Base-by-base conservation (phyloP, 2,113 vertebrate genomes). In the Lampris megalopsis region DNA sequence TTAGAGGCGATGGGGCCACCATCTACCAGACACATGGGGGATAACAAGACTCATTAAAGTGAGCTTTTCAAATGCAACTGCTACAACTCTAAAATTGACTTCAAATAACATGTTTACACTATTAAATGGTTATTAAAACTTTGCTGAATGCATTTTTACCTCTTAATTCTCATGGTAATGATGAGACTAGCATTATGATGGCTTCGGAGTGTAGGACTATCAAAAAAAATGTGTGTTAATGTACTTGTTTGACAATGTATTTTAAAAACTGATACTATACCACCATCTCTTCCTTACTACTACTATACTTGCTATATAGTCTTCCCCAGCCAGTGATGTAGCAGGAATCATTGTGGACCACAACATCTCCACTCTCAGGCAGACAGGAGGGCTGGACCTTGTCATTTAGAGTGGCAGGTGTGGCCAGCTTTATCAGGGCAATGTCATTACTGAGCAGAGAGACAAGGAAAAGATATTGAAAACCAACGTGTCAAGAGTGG, bases 251-350 rank as follows among this genome's bases (percentile, higher is more conserved):
- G 43, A 45, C 4, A 4, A 7, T 45, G 43, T 45, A 45, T 7
- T 24, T 24, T 24, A 24, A 24, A 24, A 24, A 24, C 24, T 24
- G 24, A 45, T 45, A 7, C 43, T 5, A 4, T 45, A 45, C 4
- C 43, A 45, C 43, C n/a, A 43, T 10, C 42, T 36, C 11, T 13
- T 9, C 35, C 72, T 68, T 76, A 81, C 4, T 7, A 45, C 43
- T 45, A 45, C 43, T 7, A 45, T 9, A 38, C 77, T 69, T 6
- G 74, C 86, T 86, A 77, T 81, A 80, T 11, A 88, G 37, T 37
- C 80, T 62, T 4, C 86, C 86, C 86, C 86, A 88, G 61, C 86
- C 83, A 1, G 53, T 88, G 68, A 86, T 58, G 68, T 83, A 83
- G 59, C 86, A 88, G 56, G 83, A 74, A 38, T 79, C 47, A 0